Evolutionary conservation across 2,797 vertebrate species (phyloP), one percentile per base, ranked within the genome.

Genomic region (Coregonus sp.): DNA sequence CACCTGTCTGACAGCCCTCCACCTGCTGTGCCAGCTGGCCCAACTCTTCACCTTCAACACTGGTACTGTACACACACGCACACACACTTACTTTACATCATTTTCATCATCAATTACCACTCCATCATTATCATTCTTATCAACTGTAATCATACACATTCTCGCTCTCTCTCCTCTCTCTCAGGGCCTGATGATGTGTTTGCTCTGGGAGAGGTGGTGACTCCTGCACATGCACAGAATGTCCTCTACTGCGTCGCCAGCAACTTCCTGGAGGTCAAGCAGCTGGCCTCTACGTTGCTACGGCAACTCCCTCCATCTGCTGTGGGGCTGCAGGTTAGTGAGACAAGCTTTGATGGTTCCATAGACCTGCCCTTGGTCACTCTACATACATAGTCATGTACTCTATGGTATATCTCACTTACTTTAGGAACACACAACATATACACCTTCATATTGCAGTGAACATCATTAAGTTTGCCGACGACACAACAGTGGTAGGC

Each of bases 191-290:
- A 89, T 51, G 87, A 89, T 54, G 89, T 93, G 11, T 96, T 97
- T 85, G 92, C 92, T 20, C 84, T 99, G 4, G 91, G 94, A 29
- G 89, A 94, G 25, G 95, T 93, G 31, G 92, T 99, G 37, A 92
- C 94, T 80, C 82, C 83, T 76, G 14, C 78, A 67, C 93, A 94
- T 78, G 93, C 96, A 77, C 93, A 90, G 77, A 94, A 92, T 73
- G 94, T 99, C 79, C 90, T 98, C 77, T 93, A 92, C 87, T 98
- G 96, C 76, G 89, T 98, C 15, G 92, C 95, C 82, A 98, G 95
- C 92, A 98, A 97, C 88, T 99, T 99, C 89, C 94, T 98, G 84
- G 97, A 98, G 87, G 95, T 99, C 75, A 99, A 99, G 90, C 87
- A 94, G 51, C 92, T 97, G 80, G 95, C 97, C 0, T 95, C 95